Evolutionary conservation across 2,113 vertebrate species (phyloP).

Genomic region (Chiloscyllium plagiosum): DNA sequence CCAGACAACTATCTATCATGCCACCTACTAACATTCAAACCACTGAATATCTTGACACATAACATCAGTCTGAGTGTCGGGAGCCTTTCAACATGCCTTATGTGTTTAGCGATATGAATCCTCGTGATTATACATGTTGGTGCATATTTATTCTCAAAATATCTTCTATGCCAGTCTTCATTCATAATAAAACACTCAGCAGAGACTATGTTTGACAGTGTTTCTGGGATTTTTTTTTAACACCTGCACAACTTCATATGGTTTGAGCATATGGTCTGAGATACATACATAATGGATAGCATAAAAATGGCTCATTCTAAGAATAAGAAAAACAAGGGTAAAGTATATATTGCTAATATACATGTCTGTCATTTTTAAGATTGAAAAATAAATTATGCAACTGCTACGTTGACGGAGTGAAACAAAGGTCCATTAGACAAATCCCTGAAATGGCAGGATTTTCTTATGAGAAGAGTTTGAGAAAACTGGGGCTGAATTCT

Average conservation of each 20-base stretch:
- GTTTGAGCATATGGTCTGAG: background rate
- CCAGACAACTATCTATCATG: slow-evolving; percentile 14
- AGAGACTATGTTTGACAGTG: background rate
- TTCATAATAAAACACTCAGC: background rate
- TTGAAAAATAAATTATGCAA: background rate
- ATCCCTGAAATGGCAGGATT: too few relatives aligned
- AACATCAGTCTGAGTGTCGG: background rate
- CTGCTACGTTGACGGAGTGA: too few relatives aligned
- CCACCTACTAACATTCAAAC: slow-evolving; percentile 25
- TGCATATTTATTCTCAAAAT: slow-evolving; percentile 26
- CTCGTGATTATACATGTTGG: background rate
- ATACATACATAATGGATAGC: background rate
- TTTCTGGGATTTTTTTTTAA: background rate
- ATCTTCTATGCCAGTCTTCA: background rate
- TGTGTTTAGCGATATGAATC: background rate
- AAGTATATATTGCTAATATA: background rate
- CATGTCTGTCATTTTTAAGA: background rate
- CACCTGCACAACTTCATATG: background rate
- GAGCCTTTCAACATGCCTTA: background rate
- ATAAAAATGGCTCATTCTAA: slow-evolving; percentile 1
- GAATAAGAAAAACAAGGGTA: background rate
- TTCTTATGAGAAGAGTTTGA: too few relatives aligned
- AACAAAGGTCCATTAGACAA: too few relatives aligned
- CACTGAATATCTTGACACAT: background rate
- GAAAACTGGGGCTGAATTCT: too few relatives aligned